A percentile compares a stretch with the other conserved stretches of the same genome.
Evolutionary conservation across 2,888 invertebrate genomes (phyloP).

Genomic region (Plutella xylostella): DNA sequence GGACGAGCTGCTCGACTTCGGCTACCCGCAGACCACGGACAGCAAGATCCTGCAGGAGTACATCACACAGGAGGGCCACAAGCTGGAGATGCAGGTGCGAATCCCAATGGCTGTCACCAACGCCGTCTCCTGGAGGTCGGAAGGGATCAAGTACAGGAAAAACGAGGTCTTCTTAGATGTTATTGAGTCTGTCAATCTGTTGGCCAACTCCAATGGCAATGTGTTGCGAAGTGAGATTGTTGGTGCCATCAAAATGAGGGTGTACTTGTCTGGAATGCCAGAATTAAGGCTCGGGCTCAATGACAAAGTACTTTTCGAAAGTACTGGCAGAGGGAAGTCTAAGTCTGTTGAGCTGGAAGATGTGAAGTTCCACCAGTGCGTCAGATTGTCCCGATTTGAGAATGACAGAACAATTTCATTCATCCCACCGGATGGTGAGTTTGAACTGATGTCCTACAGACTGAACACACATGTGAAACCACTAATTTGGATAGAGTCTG

Average conservation of each 20-base stretch:
- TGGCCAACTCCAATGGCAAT: constrained; percentile 97
- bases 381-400: constrained; percentile 95
- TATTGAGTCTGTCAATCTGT: constrained; percentile 96
- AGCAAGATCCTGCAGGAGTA: constrained; percentile 98
- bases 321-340: constrained; percentile 96
- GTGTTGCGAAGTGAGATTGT: constrained; percentile 98
- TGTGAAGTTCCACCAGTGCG: constrained; percentile 99
- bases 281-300: constrained; percentile 95
- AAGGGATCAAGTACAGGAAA: constrained; percentile 98
- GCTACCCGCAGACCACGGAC: constrained; percentile 98
- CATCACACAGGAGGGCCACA: constrained; percentile 98
- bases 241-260: constrained; percentile 98
- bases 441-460: constrained; percentile 98
- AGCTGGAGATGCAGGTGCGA: constrained; percentile 94
- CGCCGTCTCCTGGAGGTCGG: constrained; percentile 98
- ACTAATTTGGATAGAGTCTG: constrained; percentile 98
- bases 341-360: constrained; percentile 98
- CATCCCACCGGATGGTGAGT: constrained; percentile 99
- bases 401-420: constrained; percentile 98
- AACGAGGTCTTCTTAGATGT: constrained; percentile 99
- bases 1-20: constrained; percentile 97
- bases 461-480: constrained; percentile 98
- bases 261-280: constrained; percentile 98
- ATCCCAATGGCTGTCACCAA: constrained; percentile 99
- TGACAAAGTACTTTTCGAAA: constrained; percentile 98